Evolutionary conservation across 2,797 vertebrate species (phyloP), one percentile per base, ranked within the genome.

Genomic region (Lepidocolaptes lacrymiger): DNA sequence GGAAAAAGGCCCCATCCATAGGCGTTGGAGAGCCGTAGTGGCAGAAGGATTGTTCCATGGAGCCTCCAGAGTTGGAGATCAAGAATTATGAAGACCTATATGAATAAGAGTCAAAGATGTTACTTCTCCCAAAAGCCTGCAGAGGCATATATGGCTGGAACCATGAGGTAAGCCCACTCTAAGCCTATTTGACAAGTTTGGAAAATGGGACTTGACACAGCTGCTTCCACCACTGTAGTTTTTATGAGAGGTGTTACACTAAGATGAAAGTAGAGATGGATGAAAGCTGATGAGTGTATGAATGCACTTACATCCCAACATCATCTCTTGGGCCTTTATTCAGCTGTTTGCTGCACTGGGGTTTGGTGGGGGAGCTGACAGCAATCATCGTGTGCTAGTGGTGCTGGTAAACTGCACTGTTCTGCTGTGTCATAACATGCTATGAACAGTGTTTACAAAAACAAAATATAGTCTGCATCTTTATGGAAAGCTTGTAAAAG

Each of bases 401-500:
- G 28, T 80, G 19, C 32, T 77, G 71, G 34, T 75, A 66, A 93
- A 66, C 49, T 55, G 19, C 34, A 14, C 17, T 48, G 32, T 34
- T 85, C 62, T 84, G 69, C 48, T 76, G 9, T 15, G 63, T 13
- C 37, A 30, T 5, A 81, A 85, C 80, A 61, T 34, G 34, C 34
- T 74, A 41, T 27, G 30, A 63, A 87, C 6, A n/a, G 7, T 43
- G 63, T 84, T 72, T 61, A 80, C 41, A 86, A 62, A 87, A 71
- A 76, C 85, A 91, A 94, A 66, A 44, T 12, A 16, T 13, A 28
- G 12, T 58, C 48, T 74, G 5, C 77, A 52, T 69, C 27, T 83
- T 93, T 74, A 81, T 62, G 51, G 48, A 89, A 95, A 92, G 22
- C 43, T 81, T 77, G 58, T 58, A 88, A 91, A 77, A 72, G n/a